phyloP scores from a whole-genome alignment of 2,113 vertebrate genomes.

The Gallinago jamesoni region DNA sequence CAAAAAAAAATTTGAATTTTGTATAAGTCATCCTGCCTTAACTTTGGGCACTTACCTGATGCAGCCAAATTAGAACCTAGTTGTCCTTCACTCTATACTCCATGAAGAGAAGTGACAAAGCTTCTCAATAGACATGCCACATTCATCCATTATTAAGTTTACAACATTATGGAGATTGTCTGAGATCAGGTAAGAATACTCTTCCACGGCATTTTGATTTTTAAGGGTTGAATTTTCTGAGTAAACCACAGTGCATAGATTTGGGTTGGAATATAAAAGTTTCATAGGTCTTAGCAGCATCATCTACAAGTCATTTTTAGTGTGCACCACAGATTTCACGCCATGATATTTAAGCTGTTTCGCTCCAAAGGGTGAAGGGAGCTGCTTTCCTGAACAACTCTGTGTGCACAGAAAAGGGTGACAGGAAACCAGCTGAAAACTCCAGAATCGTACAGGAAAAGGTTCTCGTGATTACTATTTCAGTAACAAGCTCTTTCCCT shows the following conservation, averaged over 20 bases:
- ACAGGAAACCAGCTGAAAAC: background rate
- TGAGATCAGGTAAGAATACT: background rate
- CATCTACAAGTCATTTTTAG: background rate
- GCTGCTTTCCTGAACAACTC: background rate
- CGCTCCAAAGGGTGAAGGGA: background rate
- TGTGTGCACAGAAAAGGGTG: background rate
- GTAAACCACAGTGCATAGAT: background rate
- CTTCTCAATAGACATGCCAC: background rate
- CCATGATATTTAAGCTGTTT: background rate
- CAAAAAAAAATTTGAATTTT: no score
- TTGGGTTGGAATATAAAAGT: background rate
- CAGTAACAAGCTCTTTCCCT: background rate
- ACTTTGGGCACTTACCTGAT: background rate
- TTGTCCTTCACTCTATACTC: background rate
- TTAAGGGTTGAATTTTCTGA: background rate
- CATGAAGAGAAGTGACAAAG: background rate
- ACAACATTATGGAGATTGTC: background rate
- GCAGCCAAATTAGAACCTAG: background rate
- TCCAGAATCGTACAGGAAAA: background rate
- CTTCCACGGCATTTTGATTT: background rate
- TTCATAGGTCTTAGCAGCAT: background rate
- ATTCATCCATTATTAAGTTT: background rate
- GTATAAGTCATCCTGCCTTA: background rate
- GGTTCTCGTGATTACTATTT: background rate
- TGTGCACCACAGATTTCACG: background rate